phyloP scores from a whole-genome alignment of 2,113 vertebrate genomes.

The Lonchura striata region DNA sequence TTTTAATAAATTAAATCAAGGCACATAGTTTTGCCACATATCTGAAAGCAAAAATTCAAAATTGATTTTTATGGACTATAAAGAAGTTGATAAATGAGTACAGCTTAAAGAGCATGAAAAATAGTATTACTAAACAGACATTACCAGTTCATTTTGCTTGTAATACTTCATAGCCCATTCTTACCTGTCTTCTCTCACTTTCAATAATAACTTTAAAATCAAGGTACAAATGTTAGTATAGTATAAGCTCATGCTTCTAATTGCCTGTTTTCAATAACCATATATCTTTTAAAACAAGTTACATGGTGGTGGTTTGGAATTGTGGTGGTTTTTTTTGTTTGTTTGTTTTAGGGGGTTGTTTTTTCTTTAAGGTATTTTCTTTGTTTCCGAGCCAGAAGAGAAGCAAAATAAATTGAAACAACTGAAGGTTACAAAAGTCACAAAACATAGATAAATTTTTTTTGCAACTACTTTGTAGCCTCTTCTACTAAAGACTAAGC shows the following conservation, averaged over 20 bases:
- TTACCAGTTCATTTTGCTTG: neutral
- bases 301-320: neutral
- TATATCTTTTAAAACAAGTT: neutral
- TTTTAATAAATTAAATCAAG: neutral
- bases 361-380: neutral
- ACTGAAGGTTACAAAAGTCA: neutral
- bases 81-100: neutral
- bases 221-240: neutral
- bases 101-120: neutral
- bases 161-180: neutral
- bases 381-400: neutral
- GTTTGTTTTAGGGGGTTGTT: neutral
- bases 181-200: neutral
- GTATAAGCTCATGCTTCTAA: neutral
- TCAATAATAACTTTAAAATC: neutral
- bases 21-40: neutral
- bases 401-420: neutral
- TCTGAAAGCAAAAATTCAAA: neutral
- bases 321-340: neutral
- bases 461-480: neutral
- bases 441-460: neutral
- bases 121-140: neutral
- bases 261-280: neutral
- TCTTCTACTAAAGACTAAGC: neutral
- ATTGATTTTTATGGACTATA: neutral